Base-by-base conservation (phyloP, 2,797 vertebrate genomes). In the Ciconia nigra region DNA sequence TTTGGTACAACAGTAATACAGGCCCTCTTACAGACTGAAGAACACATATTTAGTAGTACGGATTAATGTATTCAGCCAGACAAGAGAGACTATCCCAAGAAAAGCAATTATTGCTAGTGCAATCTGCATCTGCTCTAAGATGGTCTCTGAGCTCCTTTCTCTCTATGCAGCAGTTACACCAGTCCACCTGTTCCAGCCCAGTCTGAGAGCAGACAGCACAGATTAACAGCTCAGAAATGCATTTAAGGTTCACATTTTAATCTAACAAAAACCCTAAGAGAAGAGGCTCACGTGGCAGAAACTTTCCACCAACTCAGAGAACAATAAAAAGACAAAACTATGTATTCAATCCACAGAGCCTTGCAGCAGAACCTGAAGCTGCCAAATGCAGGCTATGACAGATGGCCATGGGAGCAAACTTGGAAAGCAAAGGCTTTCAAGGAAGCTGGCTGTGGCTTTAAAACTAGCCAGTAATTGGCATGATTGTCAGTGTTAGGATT, bases 361-460 rank as follows among this genome's bases (percentile, higher is more conserved):
- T 81, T 61, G 33, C 87, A 90, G 91, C 93, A 91, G 80, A 95
- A 89, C 71, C 81, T 35, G 70, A 59, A 80, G 88, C 93, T 96
- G 94, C 96, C 96, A 96, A 97, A 82, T 0, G 0, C 88, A 49
- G 42, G 83, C 91, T 94, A 52, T 96, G 93, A 97, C 96, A 97
- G 97, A 96, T 96, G 97, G 97, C 83, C 88, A 93, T 10, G 55
- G 90, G 83, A 95, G 71, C 80, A 85, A 84, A 94, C 90, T 96
- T 95, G 94, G 96, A 97, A 96, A 95, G 88, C 88, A 80, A 87
- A 89, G 77, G 88, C 90, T 96, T 96, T 92, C 92, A 96, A 95
- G 95, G 83, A 97, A 96, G 93, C 90, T 37, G 63, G 74, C 77
- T 54, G 90, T 31, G 44, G 91, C 90, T 95, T 90, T 92, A 90